Conservation (phyloP, 1,140 invertebrate species). For the Pogonomyrmex barbatus region DNA sequence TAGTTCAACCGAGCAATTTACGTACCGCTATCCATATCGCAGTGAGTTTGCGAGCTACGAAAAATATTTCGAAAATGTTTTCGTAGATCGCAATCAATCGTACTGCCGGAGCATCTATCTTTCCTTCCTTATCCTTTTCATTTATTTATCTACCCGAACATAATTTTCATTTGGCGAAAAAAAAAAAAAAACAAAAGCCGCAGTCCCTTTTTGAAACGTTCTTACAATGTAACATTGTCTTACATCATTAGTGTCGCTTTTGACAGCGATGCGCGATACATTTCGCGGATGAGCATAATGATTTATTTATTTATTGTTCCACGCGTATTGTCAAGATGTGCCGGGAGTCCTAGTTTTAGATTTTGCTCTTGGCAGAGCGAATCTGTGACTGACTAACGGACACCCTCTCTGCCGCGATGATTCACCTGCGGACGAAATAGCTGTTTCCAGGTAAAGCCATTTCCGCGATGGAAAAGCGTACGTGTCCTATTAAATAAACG, state of each 20-base stretch:
- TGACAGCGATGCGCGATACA: background rate
- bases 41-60: background rate
- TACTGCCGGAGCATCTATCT: background rate
- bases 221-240: too few relatives aligned
- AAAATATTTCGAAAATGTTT: background rate
- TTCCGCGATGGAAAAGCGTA: slow-evolving; percentile 61
- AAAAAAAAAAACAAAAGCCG: background rate
- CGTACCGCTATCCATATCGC: background rate
- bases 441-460: slow-evolving; percentile 65
- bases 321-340: slow-evolving; percentile 24
- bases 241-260: background rate
- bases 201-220: background rate
- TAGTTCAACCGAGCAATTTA: slow-evolving; percentile 33
- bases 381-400: slow-evolving; percentile 67
- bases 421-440: slow-evolving; percentile 70
- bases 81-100: background rate
- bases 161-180: background rate
- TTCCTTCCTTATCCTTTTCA: background rate
- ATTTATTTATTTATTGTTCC: slow-evolving; percentile 46
- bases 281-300: slow-evolving; percentile 20
- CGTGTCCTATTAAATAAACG: slow-evolving; percentile 10
- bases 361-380: slow-evolving; percentile 67
- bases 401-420: slow-evolving; percentile 60
- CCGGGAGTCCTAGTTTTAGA: slow-evolving; percentile 51
- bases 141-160: background rate